phyloP scores from a whole-genome alignment of 2,888 invertebrate species.

The Chironomus tentans region DNA sequence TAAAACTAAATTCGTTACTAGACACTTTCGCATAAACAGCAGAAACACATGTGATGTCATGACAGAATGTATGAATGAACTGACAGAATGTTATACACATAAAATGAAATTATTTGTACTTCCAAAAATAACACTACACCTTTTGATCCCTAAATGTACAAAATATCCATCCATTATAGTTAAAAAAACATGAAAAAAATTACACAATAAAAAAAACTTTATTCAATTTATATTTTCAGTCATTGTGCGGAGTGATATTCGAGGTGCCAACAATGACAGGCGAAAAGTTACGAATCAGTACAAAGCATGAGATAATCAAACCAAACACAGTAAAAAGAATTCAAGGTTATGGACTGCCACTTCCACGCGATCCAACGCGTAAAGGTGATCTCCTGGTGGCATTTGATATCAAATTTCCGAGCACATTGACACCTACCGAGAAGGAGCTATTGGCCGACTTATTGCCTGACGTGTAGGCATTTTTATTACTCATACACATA shows the following conservation, averaged over 20 bases:
- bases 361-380: conserved; percentile 84
- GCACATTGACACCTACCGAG: conserved; percentile 65
- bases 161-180: too few relatives aligned
- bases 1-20: too few relatives aligned
- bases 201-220: neutral
- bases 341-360: conserved; percentile 84
- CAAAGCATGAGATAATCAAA: conserved; percentile 77
- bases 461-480: conserved; percentile 46
- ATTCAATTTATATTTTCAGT: conserved; percentile 51
- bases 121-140: too few relatives aligned
- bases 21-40: too few relatives aligned
- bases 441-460: conserved; percentile 87
- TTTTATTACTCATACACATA: too few relatives aligned
- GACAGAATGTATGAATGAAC: too few relatives aligned
- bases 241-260: conserved; percentile 82
- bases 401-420: conserved; percentile 94
- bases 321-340: conserved; percentile 84
- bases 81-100: too few relatives aligned
- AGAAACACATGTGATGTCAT: too few relatives aligned
- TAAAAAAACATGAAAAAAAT: neutral
- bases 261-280: conserved; percentile 87
- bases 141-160: too few relatives aligned
- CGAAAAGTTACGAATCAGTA: conserved; percentile 72
- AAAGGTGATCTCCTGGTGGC: conserved; percentile 89
- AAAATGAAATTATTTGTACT: too few relatives aligned